Evolutionary conservation across 2,888 invertebrate species (phyloP).

Genomic region (Xanthia togata): DNA sequence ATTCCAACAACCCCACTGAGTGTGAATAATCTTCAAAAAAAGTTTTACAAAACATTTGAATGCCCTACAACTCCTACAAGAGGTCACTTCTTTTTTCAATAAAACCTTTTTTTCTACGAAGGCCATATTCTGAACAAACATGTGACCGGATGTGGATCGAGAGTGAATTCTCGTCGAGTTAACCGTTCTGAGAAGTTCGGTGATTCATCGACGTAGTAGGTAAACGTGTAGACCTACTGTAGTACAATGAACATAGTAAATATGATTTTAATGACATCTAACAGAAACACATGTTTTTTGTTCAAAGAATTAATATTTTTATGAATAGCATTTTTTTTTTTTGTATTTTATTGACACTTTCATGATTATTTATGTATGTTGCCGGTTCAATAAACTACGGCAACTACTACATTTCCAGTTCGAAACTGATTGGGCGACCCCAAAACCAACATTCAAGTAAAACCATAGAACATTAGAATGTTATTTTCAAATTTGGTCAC

Average conservation of each 20-base stretch:
- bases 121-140: slow-evolving; percentile 51
- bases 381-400: background rate
- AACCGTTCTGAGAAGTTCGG: slow-evolving; percentile 58
- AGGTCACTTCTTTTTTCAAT: slow-evolving; percentile 48
- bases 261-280: slow-evolving; percentile 41
- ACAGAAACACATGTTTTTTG: slow-evolving; percentile 24
- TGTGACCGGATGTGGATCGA: slow-evolving; percentile 76
- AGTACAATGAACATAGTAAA: slow-evolving; percentile 45
- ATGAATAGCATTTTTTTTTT: background rate
- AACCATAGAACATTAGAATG: background rate
- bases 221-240: slow-evolving; percentile 25
- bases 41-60: slow-evolving; percentile 3
- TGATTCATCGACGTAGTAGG: slow-evolving; percentile 60
- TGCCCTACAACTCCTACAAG: slow-evolving; percentile 28
- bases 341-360: background rate
- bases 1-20: background rate
- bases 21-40: slow-evolving; percentile 14
- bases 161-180: slow-evolving; percentile 75
- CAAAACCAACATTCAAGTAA: background rate
- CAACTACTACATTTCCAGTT: background rate
- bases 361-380: background rate
- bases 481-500: slow-evolving; percentile 11
- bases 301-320: slow-evolving; percentile 27
- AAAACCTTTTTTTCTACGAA: slow-evolving; percentile 44
- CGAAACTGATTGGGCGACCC: background rate